A percentile compares a stretch with the other conserved stretches of the same genome.
phyloP scores from a whole-genome alignment of 2,797 vertebrate species.

The Hemibagrus guttatus region DNA sequence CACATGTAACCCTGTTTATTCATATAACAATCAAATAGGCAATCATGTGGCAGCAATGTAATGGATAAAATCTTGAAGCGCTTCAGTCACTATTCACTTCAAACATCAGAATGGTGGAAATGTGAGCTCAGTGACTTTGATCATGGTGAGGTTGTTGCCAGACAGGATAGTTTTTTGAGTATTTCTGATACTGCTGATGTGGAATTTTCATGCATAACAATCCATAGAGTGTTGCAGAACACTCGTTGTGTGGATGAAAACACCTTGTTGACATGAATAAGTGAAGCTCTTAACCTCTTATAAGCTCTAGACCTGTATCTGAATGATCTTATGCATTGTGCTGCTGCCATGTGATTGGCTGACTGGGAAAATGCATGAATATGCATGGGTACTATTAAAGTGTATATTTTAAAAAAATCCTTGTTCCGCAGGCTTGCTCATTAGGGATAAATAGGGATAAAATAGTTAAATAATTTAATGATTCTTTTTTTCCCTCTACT shows the following conservation, averaged over 20 bases:
- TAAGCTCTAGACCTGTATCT: background rate
- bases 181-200: background rate
- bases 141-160: background rate
- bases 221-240: background rate
- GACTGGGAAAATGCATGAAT: background rate
- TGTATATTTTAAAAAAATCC: background rate
- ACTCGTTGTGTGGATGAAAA: background rate
- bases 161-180: background rate
- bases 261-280: background rate
- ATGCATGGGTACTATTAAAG: background rate
- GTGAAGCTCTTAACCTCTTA: background rate
- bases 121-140: background rate
- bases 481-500: no score
- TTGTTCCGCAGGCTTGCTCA: no score
- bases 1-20: background rate
- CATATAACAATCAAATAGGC: background rate
- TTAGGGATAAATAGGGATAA: no score
- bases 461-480: no score
- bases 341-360: background rate
- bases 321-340: background rate
- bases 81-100: background rate
- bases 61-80: background rate
- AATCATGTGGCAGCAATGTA: background rate
- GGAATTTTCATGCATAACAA: background rate
- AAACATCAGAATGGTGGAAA: background rate